Evolutionary conservation across 2,888 invertebrate genomes (phyloP).

Genomic region (Archips crataeganus): DNA sequence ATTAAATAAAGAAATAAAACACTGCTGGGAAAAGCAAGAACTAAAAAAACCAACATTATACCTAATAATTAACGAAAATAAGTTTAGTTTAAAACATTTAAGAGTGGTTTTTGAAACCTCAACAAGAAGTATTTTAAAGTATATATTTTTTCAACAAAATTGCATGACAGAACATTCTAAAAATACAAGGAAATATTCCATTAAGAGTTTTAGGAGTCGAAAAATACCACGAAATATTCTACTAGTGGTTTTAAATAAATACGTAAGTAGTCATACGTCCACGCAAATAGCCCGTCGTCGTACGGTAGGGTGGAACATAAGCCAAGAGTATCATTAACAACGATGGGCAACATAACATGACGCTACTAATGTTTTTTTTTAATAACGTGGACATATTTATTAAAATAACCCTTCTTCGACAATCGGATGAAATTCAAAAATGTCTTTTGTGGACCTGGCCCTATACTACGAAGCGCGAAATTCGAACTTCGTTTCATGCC

Average conservation of each 20-base stretch:
- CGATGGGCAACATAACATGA: background rate
- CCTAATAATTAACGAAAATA: constrained; percentile 5
- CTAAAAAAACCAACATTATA: background rate
- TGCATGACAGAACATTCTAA: constrained; percentile 1
- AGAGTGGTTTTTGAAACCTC: constrained; percentile 40
- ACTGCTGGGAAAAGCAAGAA: background rate
- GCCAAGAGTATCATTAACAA: too few species aligned
- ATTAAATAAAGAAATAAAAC: constrained; percentile 3
- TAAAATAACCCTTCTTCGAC: too few species aligned
- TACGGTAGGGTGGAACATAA: background rate
- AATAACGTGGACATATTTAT: too few species aligned
- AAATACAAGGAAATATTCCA: constrained; percentile 18
- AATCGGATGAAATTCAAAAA: too few species aligned
- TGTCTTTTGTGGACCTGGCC: too few species aligned
- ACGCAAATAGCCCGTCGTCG: background rate
- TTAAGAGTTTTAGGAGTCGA: constrained; percentile 8
- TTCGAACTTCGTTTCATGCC: too few species aligned
- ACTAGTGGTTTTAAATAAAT: constrained; percentile 25
- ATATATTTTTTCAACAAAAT: constrained; percentile 28
- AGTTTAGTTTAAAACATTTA: constrained; percentile 10
- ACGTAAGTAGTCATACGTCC: background rate
- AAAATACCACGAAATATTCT: constrained; percentile 28
- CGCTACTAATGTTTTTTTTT: background rate
- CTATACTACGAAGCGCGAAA: too few species aligned
- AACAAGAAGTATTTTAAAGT: constrained; percentile 32